Evolutionary conservation across 1,140 invertebrate genomes (phyloP).

Genomic region (Drosophila pectinifera): DNA sequence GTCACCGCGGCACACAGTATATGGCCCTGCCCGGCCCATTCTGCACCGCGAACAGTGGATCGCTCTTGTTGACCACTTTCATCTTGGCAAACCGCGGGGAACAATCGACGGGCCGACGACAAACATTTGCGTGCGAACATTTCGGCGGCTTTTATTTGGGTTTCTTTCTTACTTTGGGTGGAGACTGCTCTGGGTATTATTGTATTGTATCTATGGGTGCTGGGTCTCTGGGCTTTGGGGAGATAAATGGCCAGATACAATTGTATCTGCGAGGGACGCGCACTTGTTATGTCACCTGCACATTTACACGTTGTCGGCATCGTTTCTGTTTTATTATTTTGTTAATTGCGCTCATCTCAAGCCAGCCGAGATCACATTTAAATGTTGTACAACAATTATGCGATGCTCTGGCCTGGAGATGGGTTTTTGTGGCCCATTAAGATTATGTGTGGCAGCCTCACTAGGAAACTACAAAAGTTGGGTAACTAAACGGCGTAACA

Average conservation of each 20-base stretch:
- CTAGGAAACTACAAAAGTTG: slow-evolving; percentile 28
- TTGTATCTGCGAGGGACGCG: slow-evolving; percentile 65
- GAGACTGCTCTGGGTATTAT: background rate
- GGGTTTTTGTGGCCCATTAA: slow-evolving; percentile 36
- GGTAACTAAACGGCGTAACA: slow-evolving; percentile 32
- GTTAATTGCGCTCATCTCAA: slow-evolving; percentile 43
- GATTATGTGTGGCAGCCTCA: slow-evolving; percentile 45
- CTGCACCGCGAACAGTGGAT: slow-evolving; percentile 42
- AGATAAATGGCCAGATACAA: slow-evolving; percentile 78
- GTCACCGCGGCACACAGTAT: background rate
- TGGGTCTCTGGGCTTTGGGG: slow-evolving; percentile 4
- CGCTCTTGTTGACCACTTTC: slow-evolving; percentile 54
- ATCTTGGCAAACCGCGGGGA: slow-evolving; percentile 27
- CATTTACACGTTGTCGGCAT: slow-evolving; percentile 65
- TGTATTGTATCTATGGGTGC: slow-evolving; percentile 5
- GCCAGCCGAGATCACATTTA: slow-evolving; percentile 69
- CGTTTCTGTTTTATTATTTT: slow-evolving; percentile 23
- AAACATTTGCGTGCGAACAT: slow-evolving; percentile 69
- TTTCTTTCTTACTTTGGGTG: slow-evolving; percentile 35
- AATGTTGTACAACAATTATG: slow-evolving; percentile 72
- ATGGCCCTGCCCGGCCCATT: slow-evolving; percentile 8
- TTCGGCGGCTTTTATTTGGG: slow-evolving; percentile 11
- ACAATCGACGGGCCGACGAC: slow-evolving; percentile 40
- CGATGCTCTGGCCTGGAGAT: slow-evolving; percentile 14
- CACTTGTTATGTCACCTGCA: slow-evolving; percentile 72